phyloP scores from a whole-genome alignment of 2,888 invertebrate species.

The Spilarctia lutea region DNA sequence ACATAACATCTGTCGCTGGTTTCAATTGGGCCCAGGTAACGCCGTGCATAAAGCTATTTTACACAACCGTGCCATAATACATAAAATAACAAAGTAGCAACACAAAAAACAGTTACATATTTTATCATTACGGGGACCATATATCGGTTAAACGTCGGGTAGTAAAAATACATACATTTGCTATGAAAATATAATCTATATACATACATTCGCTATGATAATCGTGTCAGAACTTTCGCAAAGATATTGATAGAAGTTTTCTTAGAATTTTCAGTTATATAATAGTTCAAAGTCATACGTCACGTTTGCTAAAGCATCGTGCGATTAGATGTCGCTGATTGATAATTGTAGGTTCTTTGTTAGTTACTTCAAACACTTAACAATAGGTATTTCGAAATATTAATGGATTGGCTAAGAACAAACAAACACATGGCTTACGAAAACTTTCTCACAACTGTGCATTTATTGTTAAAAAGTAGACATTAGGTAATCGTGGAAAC shows the following conservation, averaged over 20 bases:
- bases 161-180: conserved; percentile 1
- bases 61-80: no score
- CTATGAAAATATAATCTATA: background rate
- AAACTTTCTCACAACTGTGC: background rate
- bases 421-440: background rate
- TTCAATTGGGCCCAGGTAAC: no score
- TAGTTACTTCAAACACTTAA: conserved; percentile 1
- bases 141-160: background rate
- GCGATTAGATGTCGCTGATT: conserved; percentile 29
- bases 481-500: background rate
- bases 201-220: background rate
- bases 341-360: conserved; percentile 32
- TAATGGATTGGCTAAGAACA: background rate
- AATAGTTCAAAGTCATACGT: conserved; percentile 59
- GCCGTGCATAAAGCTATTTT: no score
- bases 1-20: no score
- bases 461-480: background rate
- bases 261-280: conserved; percentile 37
- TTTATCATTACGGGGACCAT: no score
- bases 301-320: conserved; percentile 54
- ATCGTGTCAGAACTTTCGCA: conserved; percentile 9
- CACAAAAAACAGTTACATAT: no score
- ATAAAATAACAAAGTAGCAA: no score
- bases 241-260: conserved; percentile 8
- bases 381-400: conserved; percentile 2